Base-by-base conservation (phyloP, 2,113 vertebrate species). In the Paraplagusia blochii region DNA sequence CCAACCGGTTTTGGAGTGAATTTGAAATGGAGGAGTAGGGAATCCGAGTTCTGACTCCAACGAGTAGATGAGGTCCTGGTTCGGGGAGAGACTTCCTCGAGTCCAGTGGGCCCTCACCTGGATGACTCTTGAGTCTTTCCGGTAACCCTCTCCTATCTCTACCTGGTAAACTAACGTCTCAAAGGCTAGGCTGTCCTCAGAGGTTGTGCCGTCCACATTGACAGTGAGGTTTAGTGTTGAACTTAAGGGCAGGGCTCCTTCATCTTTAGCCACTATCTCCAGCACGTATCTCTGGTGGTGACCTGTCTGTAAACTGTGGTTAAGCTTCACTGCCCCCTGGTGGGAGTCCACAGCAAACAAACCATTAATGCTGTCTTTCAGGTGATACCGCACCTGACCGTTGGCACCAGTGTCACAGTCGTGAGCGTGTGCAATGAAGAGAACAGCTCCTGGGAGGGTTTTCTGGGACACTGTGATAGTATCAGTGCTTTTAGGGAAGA, bases 391-490 rank as follows among this genome's bases (percentile, higher is more conserved):
- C 58, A 98, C 62, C 8, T 63, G 75, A 3, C 94, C 93, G 2
- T 96, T 98, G 11, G 60, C 70, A 0, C 89, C 91, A 1, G 92
- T 92, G 84, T 98, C 96, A n/a, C 59, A 60, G 76, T 98, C 95
- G 14, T 92, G 87, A 1, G 96, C 95, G 1, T 83, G 93, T 16
- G 93, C 93, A n/a, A 93, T 82, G 58, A 93, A 98, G 43, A 97
- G 14, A 56, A 91, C 90, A 0, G 93, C 90, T 10, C 95, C 95
- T 0, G 91, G 90, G 2, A 45, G 68, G 0, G 89, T 93, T 51
- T 76, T 88, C 5, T 42, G 77, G 8, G 91, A 81, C 51, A 97
- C 53, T 0, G 56, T 85, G 33, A 97, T 62, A 50, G 74, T 55
- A 19, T 92, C 93, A 0, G 69, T 77, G 14, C 56, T 69, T 22